Evolutionary conservation across 2,888 invertebrate species (phyloP).

Genomic region (Leucophora obtusa): DNA sequence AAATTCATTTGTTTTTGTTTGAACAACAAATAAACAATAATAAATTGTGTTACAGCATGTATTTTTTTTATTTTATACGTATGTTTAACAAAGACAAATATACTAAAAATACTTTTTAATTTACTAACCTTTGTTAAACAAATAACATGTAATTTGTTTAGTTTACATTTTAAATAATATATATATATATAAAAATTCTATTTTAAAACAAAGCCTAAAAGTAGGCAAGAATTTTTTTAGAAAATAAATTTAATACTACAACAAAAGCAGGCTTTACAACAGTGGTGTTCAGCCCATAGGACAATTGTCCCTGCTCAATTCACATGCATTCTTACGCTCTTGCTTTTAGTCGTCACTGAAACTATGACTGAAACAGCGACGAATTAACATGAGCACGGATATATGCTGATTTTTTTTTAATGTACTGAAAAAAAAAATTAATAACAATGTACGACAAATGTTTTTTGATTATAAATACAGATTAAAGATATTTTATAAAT

Average conservation of each 20-base stretch:
- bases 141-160: constrained; percentile 10
- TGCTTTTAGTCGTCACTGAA: too few species aligned
- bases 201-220: not conserved
- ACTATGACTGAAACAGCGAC: too few species aligned
- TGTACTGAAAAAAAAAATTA: too few species aligned
- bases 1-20: not conserved
- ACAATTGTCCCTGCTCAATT: too few species aligned
- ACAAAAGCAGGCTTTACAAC: not conserved
- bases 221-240: not conserved
- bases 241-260: not conserved
- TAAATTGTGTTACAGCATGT: constrained; percentile 6
- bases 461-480: too few species aligned
- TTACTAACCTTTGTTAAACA: constrained; percentile 15
- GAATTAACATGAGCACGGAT: too few species aligned
- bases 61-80: not conserved
- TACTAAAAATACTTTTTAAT: constrained; percentile 5
- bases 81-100: not conserved
- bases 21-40: not conserved
- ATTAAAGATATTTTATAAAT: too few species aligned
- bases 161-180: not conserved
- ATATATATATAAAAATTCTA: too few species aligned
- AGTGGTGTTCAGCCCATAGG: too few species aligned
- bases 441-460: too few species aligned
- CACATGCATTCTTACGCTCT: too few species aligned
- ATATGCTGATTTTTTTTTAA: too few species aligned